Percentiles rank a stretch among this genome's conserved stretches.
phyloP scores from a whole-genome alignment of 2,113 vertebrate species.

The Ptychochromis oligacanthus region DNA sequence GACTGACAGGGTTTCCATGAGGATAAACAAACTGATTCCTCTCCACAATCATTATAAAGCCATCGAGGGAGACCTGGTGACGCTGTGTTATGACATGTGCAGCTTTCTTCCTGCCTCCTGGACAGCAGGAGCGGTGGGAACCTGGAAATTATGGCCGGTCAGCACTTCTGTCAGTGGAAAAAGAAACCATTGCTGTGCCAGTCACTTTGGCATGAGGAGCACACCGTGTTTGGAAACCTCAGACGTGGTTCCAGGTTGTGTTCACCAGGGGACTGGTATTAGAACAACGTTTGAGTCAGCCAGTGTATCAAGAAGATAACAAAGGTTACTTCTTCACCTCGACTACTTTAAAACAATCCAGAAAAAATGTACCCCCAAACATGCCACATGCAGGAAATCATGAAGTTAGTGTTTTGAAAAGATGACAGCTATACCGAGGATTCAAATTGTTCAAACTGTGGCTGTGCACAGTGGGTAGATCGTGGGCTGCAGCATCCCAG shows the following conservation, averaged over 20 bases:
- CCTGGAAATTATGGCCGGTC: constrained; percentile 36
- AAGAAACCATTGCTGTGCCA: constrained; percentile 56
- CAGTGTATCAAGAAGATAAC: not conserved
- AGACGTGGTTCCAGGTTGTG: not conserved
- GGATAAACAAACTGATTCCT: constrained; percentile 64
- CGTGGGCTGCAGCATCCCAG: not conserved
- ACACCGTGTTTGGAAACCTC: not conserved
- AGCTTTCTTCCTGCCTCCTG: constrained; percentile 57
- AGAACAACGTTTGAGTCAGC: not conserved
- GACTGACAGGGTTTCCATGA: constrained; percentile 60
- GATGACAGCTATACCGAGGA: not conserved
- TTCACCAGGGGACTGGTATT: not conserved
- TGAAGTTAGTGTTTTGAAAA: not conserved
- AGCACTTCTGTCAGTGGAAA: constrained; percentile 62
- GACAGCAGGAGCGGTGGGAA: constrained; percentile 54
- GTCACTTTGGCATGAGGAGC: constrained; percentile 39
- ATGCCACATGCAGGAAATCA: not conserved
- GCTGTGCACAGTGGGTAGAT: too few species aligned
- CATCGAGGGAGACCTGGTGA: constrained; percentile 41
- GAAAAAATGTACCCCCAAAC: not conserved
- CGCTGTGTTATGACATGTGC: constrained; percentile 59
- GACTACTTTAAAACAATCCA: too few species aligned
- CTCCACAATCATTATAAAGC: constrained; percentile 60
- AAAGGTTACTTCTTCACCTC: too few species aligned
- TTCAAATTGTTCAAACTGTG: too few species aligned